These are phyloP conservation scores for Malacosoma neustria DNA, from an alignment of 2,888 invertebrate species.

Conservation along the genomic window DNA sequence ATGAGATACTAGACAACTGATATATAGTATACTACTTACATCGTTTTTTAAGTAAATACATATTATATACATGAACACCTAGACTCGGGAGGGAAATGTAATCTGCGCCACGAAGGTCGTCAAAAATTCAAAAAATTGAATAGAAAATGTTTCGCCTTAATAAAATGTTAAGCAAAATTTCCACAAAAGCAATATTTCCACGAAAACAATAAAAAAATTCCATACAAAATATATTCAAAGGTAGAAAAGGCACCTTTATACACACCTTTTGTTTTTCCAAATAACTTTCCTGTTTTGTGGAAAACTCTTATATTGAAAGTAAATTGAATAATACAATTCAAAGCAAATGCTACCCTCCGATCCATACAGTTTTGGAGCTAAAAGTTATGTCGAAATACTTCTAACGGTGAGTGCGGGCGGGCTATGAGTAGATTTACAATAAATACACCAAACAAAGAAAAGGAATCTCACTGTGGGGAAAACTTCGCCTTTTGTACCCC, in stretches of 20 bases:
- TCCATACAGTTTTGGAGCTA: slow-evolving; percentile 43
- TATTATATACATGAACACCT: too few species aligned
- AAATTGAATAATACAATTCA: slow-evolving; percentile 17
- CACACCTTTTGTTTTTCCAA: background rate
- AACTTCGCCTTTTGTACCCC: slow-evolving; percentile 65
- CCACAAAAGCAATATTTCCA: too few species aligned
- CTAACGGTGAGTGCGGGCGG: slow-evolving; percentile 46
- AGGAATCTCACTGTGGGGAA: slow-evolving; percentile 69
- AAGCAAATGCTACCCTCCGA: slow-evolving; percentile 24
- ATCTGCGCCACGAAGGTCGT: too few species aligned
- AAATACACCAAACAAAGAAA: slow-evolving; percentile 74
- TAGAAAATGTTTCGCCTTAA: too few species aligned
- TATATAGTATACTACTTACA: too few species aligned
- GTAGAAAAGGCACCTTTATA: background rate
- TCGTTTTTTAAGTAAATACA: too few species aligned
- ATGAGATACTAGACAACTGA: too few species aligned
- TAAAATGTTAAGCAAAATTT: too few species aligned
- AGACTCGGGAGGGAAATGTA: too few species aligned
- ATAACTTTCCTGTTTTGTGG: background rate
- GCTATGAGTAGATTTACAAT: slow-evolving; percentile 74
- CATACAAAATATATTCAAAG: too few species aligned
- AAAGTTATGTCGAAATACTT: slow-evolving; percentile 72
- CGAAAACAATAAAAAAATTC: too few species aligned
- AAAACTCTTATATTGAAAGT: background rate
- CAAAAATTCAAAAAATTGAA: too few species aligned